A percentile compares a stretch with the other conserved stretches of the same genome.
phyloP scores from a whole-genome alignment of 2,797 vertebrate genomes.

The Miichthys miiuy region DNA sequence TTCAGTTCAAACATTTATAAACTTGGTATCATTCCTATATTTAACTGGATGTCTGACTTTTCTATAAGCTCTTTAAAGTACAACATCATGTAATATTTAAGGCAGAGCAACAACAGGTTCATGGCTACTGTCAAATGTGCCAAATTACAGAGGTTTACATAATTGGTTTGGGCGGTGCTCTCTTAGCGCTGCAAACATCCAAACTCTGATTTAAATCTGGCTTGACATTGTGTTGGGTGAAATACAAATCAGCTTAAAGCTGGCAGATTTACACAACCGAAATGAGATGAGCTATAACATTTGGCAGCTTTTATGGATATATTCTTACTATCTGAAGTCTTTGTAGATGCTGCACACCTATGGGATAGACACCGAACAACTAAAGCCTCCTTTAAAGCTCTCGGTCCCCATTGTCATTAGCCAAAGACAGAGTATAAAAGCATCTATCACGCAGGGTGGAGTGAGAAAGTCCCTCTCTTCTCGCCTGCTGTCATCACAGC shows the following conservation, averaged over 20 bases:
- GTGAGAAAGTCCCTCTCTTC: constrained; percentile 26
- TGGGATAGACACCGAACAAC: not conserved
- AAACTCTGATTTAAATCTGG: constrained; percentile 26
- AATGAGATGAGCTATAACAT: constrained; percentile 15
- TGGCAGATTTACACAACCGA: constrained; percentile 20
- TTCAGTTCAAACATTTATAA: not conserved
- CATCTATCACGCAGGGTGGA: constrained; percentile 15
- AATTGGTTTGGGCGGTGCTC: constrained; percentile 15
- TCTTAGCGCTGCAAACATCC: constrained; percentile 24
- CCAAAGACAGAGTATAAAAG: constrained; percentile 31
- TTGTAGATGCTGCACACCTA: not conserved
- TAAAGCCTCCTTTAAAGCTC: not conserved
- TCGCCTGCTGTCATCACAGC: constrained; percentile 52
- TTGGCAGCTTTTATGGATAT: not conserved
- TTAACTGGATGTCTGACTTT: not conserved
- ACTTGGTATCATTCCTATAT: not conserved
- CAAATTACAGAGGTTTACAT: constrained; percentile 32
- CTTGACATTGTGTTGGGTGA: constrained; percentile 11
- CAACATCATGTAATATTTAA: constrained; percentile 22
- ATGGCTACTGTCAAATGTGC: constrained; percentile 25
- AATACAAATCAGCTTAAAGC: constrained; percentile 16
- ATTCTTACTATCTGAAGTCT: not conserved
- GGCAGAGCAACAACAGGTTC: constrained; percentile 18
- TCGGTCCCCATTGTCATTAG: constrained; percentile 27
- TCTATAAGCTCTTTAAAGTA: not conserved